These are phyloP conservation scores for Stegophylla sp. DNA, from an alignment of 2,888 invertebrate genomes.

Conservation along the genomic window DNA sequence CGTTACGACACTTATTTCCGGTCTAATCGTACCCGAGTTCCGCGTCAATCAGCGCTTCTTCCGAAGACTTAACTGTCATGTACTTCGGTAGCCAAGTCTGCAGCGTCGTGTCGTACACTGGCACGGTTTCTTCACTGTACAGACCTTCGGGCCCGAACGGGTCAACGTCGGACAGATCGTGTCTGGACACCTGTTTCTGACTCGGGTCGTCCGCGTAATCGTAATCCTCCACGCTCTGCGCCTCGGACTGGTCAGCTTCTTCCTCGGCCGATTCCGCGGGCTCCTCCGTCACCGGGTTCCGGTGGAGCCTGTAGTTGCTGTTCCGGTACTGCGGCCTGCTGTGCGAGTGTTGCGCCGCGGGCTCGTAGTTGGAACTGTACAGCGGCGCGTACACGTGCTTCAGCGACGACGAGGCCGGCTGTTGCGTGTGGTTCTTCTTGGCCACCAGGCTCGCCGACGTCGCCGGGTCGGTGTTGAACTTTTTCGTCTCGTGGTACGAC, in stretches of 20 bases:
- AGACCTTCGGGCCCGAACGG: conserved; percentile 70
- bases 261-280: conserved; percentile 60
- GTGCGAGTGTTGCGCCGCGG: neutral
- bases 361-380: conserved; percentile 21
- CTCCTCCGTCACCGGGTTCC: conserved; percentile 62
- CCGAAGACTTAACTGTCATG: conserved; percentile 74
- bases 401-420: conserved; percentile 22
- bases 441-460: neutral
- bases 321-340: neutral
- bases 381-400: conserved; percentile 51
- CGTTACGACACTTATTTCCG: neutral
- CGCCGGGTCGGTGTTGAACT: conserved; percentile 65
- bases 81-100: conserved; percentile 74
- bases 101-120: conserved; percentile 71
- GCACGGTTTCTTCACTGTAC: conserved; percentile 73
- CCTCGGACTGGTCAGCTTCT: conserved; percentile 59
- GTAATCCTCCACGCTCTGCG: conserved; percentile 68
- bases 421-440: conserved; percentile 62
- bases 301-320: conserved; percentile 65
- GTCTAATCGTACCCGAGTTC: conserved; percentile 62
- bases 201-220: conserved; percentile 74
- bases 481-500: conserved; percentile 74
- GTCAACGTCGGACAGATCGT: conserved; percentile 65
- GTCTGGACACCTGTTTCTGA: conserved; percentile 71
- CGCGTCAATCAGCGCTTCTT: conserved; percentile 73